These are phyloP conservation scores for Kradibia gibbosae DNA, from an alignment of 1,140 invertebrate species.

Conservation along the genomic window DNA sequence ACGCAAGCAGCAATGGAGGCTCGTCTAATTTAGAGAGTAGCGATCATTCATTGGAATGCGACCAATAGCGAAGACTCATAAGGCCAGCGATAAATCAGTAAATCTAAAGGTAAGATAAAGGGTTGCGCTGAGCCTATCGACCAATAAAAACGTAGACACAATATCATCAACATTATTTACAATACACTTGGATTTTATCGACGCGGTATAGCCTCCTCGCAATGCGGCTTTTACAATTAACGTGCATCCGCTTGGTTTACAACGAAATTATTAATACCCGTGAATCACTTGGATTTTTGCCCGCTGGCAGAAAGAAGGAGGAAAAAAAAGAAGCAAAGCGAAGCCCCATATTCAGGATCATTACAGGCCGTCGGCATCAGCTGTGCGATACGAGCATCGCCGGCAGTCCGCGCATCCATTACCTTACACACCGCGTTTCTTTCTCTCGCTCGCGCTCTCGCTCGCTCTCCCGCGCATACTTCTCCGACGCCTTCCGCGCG, in stretches of 20 bases:
- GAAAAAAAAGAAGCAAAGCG: neutral
- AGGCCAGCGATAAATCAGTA: neutral
- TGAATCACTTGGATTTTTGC: neutral
- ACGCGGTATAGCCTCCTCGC: neutral
- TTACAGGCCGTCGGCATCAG: neutral
- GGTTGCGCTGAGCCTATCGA: neutral
- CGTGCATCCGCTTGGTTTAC: neutral
- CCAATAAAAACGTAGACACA: neutral
- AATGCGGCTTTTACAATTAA: neutral
- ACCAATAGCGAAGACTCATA: neutral
- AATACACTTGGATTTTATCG: neutral
- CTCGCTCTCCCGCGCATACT: constrained; percentile 10
- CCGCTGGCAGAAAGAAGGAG: no score
- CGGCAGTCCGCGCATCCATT: neutral
- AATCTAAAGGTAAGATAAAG: neutral
- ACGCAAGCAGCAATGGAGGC: neutral
- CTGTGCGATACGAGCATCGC: neutral
- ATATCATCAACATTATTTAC: constrained; percentile 10
- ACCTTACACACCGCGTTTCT: neutral
- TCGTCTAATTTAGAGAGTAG: neutral
- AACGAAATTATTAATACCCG: neutral
- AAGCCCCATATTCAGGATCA: neutral
- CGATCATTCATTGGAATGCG: neutral
- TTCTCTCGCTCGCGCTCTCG: neutral
- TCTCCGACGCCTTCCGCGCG: constrained; percentile 13